A percentile compares a stretch with the other conserved stretches of the same genome.
These are phyloP conservation scores for Drosophila bocki DNA, from an alignment of 1,140 invertebrate genomes.

Conservation along the genomic window DNA sequence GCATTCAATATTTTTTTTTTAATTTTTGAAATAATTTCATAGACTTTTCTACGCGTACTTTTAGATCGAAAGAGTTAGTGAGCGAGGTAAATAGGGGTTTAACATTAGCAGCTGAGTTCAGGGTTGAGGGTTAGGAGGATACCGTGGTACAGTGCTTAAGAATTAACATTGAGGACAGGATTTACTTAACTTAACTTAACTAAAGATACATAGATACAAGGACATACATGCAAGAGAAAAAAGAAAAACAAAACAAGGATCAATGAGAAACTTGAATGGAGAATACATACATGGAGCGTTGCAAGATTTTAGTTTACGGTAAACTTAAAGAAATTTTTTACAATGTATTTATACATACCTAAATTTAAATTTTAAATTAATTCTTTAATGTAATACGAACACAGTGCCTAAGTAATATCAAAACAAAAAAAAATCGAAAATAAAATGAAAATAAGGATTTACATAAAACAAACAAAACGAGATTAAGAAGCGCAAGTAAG, in stretches of 20 bases:
- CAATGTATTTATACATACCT: constrained; percentile 84
- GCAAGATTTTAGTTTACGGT: constrained; percentile 83
- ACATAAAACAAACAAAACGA: constrained; percentile 59
- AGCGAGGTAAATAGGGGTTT: constrained; percentile 42
- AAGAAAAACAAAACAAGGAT: constrained; percentile 15
- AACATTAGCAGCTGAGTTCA: constrained; percentile 54
- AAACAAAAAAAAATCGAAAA: constrained; percentile 69
- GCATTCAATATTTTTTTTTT: constrained; percentile 15
- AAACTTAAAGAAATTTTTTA: constrained; percentile 84
- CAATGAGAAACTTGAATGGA: constrained; percentile 36
- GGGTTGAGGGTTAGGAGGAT: constrained; percentile 21
- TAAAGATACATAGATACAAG: constrained; percentile 49
- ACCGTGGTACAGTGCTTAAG: constrained; percentile 55
- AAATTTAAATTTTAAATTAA: constrained; percentile 84
- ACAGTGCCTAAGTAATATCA: constrained; percentile 85
- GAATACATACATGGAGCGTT: constrained; percentile 72
- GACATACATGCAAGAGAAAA: constrained; percentile 44
- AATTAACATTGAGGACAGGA: constrained; percentile 49
- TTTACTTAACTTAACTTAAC: constrained; percentile 44
- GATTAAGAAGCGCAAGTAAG: constrained; percentile 75
- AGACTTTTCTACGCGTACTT: constrained; percentile 72
- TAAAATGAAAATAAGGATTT: constrained; percentile 59
- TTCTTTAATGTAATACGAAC: constrained; percentile 85
- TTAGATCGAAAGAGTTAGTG: constrained; percentile 47
- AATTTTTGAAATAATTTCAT: constrained; percentile 46